A percentile compares a stretch with the other conserved stretches of the same genome.
phyloP scores from a whole-genome alignment of 1,140 invertebrate species.

The Panagrolaimus sp. region DNA sequence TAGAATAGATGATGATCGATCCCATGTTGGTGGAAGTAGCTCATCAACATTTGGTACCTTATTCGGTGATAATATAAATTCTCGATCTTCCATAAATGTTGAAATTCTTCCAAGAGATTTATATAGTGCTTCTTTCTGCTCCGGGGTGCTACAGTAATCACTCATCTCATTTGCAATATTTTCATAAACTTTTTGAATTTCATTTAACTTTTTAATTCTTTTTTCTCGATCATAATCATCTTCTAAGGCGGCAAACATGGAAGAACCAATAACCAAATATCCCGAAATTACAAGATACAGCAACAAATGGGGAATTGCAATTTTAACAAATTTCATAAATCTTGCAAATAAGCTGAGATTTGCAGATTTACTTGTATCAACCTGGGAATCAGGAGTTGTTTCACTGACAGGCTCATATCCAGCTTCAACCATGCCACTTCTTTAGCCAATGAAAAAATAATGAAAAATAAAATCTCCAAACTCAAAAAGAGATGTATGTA shows the following conservation, averaged over 20 bases:
- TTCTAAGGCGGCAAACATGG: constrained; percentile 34
- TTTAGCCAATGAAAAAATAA: no score
- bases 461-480: no score
- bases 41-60: constrained; percentile 31
- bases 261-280: constrained; percentile 62
- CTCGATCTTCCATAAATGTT: constrained; percentile 42
- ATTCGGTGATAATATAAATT: constrained; percentile 32
- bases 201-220: constrained; percentile 50
- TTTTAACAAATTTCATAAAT: constrained; percentile 48
- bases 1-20: constrained; percentile 45
- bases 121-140: constrained; percentile 18
- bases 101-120: constrained; percentile 22
- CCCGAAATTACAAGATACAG: constrained; percentile 60
- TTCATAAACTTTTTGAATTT: constrained; percentile 30
- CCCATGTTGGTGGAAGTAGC: constrained; percentile 44
- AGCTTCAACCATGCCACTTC: no score
- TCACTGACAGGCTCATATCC: no score
- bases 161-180: constrained; percentile 23
- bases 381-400: no score
- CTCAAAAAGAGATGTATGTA: no score
- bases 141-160: constrained; percentile 23
- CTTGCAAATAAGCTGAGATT: no score
- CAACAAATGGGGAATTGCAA: constrained; percentile 62
- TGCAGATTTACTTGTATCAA: no score
- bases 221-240: constrained; percentile 55